These are phyloP conservation scores for Drosophila nigricruria DNA, from an alignment of 2,888 invertebrate species.

Conservation along the genomic window DNA sequence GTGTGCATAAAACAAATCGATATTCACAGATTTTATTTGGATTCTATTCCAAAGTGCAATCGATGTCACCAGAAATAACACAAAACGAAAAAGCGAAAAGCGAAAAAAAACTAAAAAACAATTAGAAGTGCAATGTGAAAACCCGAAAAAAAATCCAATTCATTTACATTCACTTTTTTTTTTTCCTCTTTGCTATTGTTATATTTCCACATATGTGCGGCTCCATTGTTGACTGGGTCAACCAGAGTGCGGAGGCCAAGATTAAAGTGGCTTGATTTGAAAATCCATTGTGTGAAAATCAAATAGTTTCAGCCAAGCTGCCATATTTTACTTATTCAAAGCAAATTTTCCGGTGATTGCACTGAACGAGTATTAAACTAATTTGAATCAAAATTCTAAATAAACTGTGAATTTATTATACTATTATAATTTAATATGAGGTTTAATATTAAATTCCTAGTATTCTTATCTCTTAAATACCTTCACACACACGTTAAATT, in stretches of 20 bases:
- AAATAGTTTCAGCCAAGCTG: conserved; percentile 1
- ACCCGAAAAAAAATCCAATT: conserved; percentile 26
- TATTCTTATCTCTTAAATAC: background rate
- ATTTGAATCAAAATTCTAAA: too few species aligned
- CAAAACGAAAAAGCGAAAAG: conserved; percentile 8
- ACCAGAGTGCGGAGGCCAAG: conserved; percentile 17
- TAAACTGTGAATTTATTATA: too few species aligned
- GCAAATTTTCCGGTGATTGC: background rate
- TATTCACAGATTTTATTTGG: conserved; percentile 54
- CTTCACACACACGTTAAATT: background rate
- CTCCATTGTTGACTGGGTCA: conserved; percentile 39
- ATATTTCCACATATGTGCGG: background rate
- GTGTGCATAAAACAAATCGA: conserved; percentile 41
- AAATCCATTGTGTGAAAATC: background rate
- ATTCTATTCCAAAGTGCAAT: conserved; percentile 50
- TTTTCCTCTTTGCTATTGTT: conserved; percentile 1
- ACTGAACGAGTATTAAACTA: background rate
- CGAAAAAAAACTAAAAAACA: conserved; percentile 9
- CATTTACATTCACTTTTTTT: conserved; percentile 21
- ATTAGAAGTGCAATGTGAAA: conserved; percentile 50
- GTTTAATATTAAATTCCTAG: background rate
- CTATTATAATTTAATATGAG: too few species aligned
- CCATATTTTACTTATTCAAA: background rate
- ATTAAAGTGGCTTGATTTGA: background rate
- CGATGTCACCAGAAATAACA: conserved; percentile 41